Evolutionary conservation across 2,888 invertebrate species (phyloP), one percentile per base, ranked within the genome.

Genomic region (Drosophila subsilvestris): DNA sequence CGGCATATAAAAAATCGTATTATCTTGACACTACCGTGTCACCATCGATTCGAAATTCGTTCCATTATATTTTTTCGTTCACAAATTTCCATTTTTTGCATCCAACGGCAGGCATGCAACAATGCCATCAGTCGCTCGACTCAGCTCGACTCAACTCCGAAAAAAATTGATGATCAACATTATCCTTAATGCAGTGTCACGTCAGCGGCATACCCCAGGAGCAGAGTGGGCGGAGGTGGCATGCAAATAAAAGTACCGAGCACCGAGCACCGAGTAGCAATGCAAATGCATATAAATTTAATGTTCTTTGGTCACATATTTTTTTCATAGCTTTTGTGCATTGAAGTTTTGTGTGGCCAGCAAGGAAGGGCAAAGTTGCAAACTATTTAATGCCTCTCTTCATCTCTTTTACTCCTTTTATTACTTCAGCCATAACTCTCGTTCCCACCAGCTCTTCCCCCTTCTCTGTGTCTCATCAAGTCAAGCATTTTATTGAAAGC

Each of bases 401-500:
- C 22, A 55, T 12, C 20, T 25, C 25, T 47, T 58, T 45, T 32
- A 54, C 25, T 56, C 45, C 48, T 45, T 22, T 22, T n/a, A 7
- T 57, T 37, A 43, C 56, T 62, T 10, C 4, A 18, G 42, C 18
- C 12, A 17, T 25, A 42, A n/a, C 22, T 37, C n/a, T 17, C 42
- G 8, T 57, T 27, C 17, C 3, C 47, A 20, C 20, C 14, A 22
- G 22, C 17, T 32, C 25, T 17, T 55, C 12, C 43, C 29, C 54
- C 37, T 10, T 43, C 4, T 53, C 55, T 51, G 51, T 44, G n/a
- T 57, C 14, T 51, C 49, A 45, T 55, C 45, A 53, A 69, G 49
- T 59, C 62, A 55, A 68, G 65, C 44, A 60, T 62, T 76, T 78
- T 66, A 70, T 78, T 68, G 62, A 63, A 61, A 43, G 53, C 62